These are phyloP conservation scores for Autographa gamma DNA, from an alignment of 2,888 invertebrate genomes.

Conservation along the genomic window DNA sequence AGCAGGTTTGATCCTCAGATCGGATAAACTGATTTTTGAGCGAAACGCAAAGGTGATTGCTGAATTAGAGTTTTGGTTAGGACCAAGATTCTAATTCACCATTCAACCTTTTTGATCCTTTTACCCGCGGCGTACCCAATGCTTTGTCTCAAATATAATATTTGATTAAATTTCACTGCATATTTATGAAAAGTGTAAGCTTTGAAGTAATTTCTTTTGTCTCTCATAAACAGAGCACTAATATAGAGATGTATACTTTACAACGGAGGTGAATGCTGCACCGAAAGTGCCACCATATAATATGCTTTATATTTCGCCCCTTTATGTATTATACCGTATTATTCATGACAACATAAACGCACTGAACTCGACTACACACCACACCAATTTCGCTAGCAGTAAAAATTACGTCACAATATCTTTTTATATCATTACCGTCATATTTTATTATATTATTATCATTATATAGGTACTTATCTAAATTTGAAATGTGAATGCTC, in stretches of 20 bases:
- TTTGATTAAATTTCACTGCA: conserved; percentile 4
- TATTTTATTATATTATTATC: conserved; percentile 43
- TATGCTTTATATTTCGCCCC: conserved; percentile 53
- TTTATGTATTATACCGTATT: conserved; percentile 63
- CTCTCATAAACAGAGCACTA: conserved; percentile 25
- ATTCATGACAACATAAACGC: conserved; percentile 60
- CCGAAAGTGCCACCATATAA: conserved; percentile 44
- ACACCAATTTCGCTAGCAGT: conserved; percentile 57
- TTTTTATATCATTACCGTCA: conserved; percentile 35
- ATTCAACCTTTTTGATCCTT: conserved; percentile 5
- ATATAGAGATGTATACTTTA: conserved; percentile 38
- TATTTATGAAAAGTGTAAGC: conserved; percentile 6
- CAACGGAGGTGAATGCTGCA: conserved; percentile 37
- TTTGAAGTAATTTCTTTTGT: conserved; percentile 25
- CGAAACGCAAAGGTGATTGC: conserved; percentile 6
- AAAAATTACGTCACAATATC: conserved; percentile 56
- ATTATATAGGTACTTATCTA: conserved; percentile 49
- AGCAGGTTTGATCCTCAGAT: conserved; percentile 7
- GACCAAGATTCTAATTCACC: conserved; percentile 3
- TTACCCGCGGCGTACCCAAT: not conserved
- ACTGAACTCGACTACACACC: conserved; percentile 48
- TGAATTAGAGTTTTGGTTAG: conserved; percentile 7
- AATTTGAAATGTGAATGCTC: conserved; percentile 41
- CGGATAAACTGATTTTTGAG: conserved; percentile 7
- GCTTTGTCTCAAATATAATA: conserved; percentile 1